Conservation (phyloP, 2,113 vertebrate genomes). For the Alligator sinensis region DNA sequence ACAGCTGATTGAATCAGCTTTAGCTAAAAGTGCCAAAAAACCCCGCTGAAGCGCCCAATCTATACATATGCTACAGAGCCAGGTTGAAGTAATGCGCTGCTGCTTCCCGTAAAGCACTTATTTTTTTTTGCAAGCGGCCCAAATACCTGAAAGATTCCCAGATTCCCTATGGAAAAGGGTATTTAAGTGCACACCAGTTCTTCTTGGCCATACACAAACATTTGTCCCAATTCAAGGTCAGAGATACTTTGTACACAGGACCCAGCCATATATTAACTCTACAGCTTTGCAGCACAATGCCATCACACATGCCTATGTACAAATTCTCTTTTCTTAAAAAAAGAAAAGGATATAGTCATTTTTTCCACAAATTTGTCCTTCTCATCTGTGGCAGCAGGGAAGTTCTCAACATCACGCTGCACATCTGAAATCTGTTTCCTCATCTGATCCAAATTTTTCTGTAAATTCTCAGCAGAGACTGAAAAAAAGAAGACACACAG, state of each 20-base stretch:
- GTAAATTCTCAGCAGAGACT: conserved; percentile 87
- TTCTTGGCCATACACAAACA: not conserved
- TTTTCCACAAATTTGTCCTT: conserved; percentile 86
- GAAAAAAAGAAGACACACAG: not conserved
- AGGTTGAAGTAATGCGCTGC: no score
- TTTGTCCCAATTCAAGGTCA: fast-evolving
- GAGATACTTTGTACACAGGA: not conserved
- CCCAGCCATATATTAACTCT: not conserved
- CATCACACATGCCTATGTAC: not conserved
- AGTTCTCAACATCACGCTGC: conserved; percentile 83
- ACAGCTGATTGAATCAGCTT: no score
- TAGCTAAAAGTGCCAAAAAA: no score
- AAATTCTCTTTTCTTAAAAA: not conserved
- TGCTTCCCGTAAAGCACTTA: no score
- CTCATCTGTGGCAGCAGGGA: conserved; percentile 83
- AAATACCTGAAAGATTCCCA: not conserved
- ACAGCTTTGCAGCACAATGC: not conserved
- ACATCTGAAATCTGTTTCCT: conserved; percentile 82
- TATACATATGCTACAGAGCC: no score
- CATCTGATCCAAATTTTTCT: conserved; percentile 89
- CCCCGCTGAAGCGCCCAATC: no score
- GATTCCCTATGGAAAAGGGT: not conserved
- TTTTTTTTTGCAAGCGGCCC: no score
- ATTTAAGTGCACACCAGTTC: not conserved
- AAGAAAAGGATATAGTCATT: conserved; percentile 85